Base-by-base conservation (phyloP, 1,140 invertebrate genomes). In the Pemphigus obesinymphae region DNA sequence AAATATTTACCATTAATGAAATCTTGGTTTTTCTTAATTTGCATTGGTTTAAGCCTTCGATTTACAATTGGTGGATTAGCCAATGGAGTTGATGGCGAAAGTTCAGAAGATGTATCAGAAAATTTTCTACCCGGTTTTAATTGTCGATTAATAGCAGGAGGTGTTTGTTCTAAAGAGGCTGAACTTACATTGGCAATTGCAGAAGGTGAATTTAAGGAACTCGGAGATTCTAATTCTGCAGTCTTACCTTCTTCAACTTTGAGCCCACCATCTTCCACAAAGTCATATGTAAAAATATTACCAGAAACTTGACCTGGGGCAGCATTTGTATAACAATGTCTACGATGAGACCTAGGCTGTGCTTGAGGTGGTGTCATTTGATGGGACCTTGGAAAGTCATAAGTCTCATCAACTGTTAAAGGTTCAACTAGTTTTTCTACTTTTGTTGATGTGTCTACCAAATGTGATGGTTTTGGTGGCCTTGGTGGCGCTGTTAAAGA, bases 251-350 rank as follows among this genome's bases (percentile, higher is more conserved):
- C 76, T 80, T 80, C 76, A 80, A 61, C 55, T 80, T 80, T 80
- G 45, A n/a, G n/a, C 10, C 37, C 55, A 61, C 48, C 8, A 40
- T 63, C 76, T 45, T 80, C 76, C 7, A 83, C 80, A 82, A 89
- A 89, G 85, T 91, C 91, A 82, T 91, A 92, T n/a, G 88, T 87
- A 75, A 91, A 90, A 8, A 90, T 86, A 61, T 86, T 84, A 34
- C 83, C 84, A 45, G 53, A 34, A 90, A 72, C 89, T 82, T 88
- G 89, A 26, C 90, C 90, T 45, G 91, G 90, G 11, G 91, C 91
- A 13, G 91, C 92, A 87, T 94, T 94, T n/a, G 90, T 90, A 84
- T 93, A 93, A 83, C 90, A 92, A 85, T 93, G 92, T 75, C 89
- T 88, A 40, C 87, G 80, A 82, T 82, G 43, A 37, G 55, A 63